Percentiles rank a stretch among this genome's conserved stretches.
Evolutionary conservation across 2,113 vertebrate genomes (phyloP).

Genomic region (Bubo scandiacus): DNA sequence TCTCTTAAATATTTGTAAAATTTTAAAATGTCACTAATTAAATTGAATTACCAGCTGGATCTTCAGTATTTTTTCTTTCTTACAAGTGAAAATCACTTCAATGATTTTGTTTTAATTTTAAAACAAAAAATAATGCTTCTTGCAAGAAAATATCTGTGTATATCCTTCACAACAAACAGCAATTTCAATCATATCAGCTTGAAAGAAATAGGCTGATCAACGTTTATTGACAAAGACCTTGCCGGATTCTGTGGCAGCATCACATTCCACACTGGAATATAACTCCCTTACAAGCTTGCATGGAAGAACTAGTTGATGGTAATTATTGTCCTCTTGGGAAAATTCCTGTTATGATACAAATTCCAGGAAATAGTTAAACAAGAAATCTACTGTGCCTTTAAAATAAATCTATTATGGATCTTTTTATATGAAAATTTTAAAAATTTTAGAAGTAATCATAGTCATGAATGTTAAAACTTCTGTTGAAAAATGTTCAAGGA

Average conservation of each 20-base stretch:
- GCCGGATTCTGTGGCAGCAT: not conserved
- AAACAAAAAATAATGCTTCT: not conserved
- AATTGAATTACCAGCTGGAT: not conserved
- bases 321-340: not conserved
- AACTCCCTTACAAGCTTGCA: not conserved
- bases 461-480: not conserved
- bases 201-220: not conserved
- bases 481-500: not conserved
- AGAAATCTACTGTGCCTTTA: not conserved
- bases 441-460: not conserved
- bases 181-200: not conserved
- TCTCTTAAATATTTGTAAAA: not conserved
- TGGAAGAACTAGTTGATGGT: not conserved
- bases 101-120: not conserved
- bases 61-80: not conserved
- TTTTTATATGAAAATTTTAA: not conserved
- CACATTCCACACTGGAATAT: not conserved
- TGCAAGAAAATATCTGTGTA: not conserved
- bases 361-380: not conserved
- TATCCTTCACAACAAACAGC: not conserved
- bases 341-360: not conserved
- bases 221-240: not conserved
- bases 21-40: not conserved
- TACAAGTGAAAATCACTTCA: not conserved
- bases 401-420: not conserved